These are phyloP conservation scores for Julus scanicus DNA, from an alignment of 2,888 invertebrate species.

Conservation along the genomic window DNA sequence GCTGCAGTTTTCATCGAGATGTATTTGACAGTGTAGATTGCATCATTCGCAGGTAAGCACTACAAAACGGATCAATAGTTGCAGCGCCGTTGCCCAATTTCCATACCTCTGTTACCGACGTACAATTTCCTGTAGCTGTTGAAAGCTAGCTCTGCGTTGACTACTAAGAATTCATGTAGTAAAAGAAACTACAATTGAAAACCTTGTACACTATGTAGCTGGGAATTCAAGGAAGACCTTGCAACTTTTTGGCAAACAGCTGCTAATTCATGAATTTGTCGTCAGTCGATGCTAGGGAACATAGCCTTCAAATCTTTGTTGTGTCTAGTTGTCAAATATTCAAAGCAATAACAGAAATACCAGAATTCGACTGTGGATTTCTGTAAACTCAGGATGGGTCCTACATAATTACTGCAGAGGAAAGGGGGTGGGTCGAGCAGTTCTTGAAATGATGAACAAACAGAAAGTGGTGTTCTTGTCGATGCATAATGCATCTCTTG, in stretches of 20 bases:
- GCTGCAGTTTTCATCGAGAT: not conserved
- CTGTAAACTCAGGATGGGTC: not conserved
- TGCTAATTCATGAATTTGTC: too few species aligned
- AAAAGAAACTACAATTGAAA: too few species aligned
- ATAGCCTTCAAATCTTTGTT: too few species aligned
- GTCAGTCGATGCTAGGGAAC: too few species aligned
- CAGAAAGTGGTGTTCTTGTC: not conserved
- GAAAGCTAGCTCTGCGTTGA: too few species aligned
- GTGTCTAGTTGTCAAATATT: too few species aligned
- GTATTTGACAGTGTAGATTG: not conserved
- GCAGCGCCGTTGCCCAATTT: not conserved
- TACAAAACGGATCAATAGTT: not conserved
- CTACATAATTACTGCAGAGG: not conserved
- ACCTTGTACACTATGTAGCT: too few species aligned
- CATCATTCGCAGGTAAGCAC: not conserved
- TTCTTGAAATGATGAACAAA: not conserved
- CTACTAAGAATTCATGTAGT: too few species aligned
- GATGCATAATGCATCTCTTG: slow-evolving; percentile 14
- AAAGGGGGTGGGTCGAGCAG: not conserved
- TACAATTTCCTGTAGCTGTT: too few species aligned
- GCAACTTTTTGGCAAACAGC: too few species aligned
- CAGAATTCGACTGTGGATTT: not conserved
- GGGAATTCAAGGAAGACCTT: too few species aligned
- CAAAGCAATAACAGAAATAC: too few species aligned
- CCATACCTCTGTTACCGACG: not conserved